These are phyloP conservation scores for Acanthurus leucopareius DNA, from an alignment of 2,797 vertebrate species.

Conservation along the genomic window DNA sequence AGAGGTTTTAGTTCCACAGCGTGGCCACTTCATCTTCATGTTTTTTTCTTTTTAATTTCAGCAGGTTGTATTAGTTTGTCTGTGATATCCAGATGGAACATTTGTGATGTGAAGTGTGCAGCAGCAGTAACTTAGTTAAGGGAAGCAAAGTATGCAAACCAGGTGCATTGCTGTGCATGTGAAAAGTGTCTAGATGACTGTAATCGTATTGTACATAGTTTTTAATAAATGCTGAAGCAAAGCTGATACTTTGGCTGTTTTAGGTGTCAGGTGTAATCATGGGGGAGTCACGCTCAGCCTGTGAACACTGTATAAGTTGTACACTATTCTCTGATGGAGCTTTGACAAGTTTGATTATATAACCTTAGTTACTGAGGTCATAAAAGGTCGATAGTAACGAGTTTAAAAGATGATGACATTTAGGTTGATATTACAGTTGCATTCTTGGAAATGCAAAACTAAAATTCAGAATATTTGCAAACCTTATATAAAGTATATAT, in stretches of 20 bases:
- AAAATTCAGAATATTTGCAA: no score
- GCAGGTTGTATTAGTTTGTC: constrained; percentile 1
- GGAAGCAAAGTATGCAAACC: constrained; percentile 11
- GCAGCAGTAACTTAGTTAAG: not conserved
- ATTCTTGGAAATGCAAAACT: no score
- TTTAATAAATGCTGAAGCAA: constrained; percentile 59
- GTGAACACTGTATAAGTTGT: not conserved
- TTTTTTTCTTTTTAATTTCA: constrained; percentile 16
- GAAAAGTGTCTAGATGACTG: constrained; percentile 19
- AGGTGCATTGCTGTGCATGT: not conserved
- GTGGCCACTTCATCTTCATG: constrained; percentile 9
- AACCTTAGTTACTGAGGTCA: not conserved
- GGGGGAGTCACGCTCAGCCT: not conserved
- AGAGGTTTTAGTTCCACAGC: not conserved
- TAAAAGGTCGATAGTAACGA: not conserved
- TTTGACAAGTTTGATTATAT: not conserved
- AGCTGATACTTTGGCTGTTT: not conserved
- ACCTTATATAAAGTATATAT: no score
- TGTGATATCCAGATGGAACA: not conserved
- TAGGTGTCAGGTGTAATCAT: not conserved
- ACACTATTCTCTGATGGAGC: not conserved
- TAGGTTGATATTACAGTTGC: no score
- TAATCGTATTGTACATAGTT: constrained; percentile 52
- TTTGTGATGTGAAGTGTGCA: not conserved
- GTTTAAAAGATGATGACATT: no score